Base-by-base conservation (phyloP, 2,797 vertebrate species). In the Fistularia tabacaria region DNA sequence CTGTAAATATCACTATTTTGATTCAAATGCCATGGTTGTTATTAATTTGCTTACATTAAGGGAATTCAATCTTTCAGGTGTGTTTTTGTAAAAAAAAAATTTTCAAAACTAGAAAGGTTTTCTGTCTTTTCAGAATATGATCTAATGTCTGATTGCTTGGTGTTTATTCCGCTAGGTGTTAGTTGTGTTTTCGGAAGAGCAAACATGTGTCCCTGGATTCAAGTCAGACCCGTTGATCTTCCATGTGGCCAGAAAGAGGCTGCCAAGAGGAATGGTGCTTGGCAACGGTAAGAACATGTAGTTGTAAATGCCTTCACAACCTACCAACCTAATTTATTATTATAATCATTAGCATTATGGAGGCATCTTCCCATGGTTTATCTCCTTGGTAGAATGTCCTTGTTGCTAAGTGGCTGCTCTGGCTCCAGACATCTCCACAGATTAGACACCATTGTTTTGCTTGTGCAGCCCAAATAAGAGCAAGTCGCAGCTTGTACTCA, bases 141-240 rank as follows among this genome's bases (percentile, higher is more conserved):
- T 25, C 5, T 25, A 25, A 25, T 2, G 25, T 25, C 25, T 25
- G 1, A n/a, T 36, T 48, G 2, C 6, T 10, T 1, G 43, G 11
- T 39, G 51, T 49, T 38, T 54, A 1, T 37, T 49, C 9, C 38
- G 6, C 3, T 14, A 92, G 90, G 73, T 50, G 1, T 63, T 71
- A 4, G 49, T 51, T 10, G 44, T 47, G 25, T 65, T 12, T 12
- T 57, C 40, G n/a, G 76, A 85, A 49, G 47, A 67, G 46, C 42
- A 64, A 38, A 42, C 75, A 71, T 91, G 89, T 76, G 57, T 36
- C 10, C 74, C 89, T 48, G 88, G 87, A 7, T 91, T 91, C 56
- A 0, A 66, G 6, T 74, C 81, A 0, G 66, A 89, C 1, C 0
- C 54, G 12, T 57, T 87, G 9, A 38, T 75, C 46, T 82, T 90